Base-by-base conservation (phyloP, 37 sponge, comb jelly and placozoan species). In the Crambe crambe region DNA sequence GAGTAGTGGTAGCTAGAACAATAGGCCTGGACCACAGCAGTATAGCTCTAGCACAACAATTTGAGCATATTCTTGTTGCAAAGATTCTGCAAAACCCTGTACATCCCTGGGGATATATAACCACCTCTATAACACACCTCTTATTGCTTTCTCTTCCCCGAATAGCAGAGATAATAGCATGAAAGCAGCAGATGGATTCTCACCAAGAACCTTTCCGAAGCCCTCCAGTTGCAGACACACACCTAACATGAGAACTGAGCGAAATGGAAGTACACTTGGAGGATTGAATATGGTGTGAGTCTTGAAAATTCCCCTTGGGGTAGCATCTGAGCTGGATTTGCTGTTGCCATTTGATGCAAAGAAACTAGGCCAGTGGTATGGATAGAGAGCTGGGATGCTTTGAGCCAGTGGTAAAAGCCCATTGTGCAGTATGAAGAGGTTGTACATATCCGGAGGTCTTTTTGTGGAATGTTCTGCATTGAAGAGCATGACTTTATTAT, bases 241-340 rank as follows among this genome's bases (percentile, higher is more conserved):
- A 17, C 88, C 88, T 0, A 90, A 74, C 79, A 84, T 81, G 8
- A 90, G 39, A 27, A 86, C 27, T 30, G 87, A 83, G 77, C 90
- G 88, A 35, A 82, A 68, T 5, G 88, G 88, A 23, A 90, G 60
- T 32, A 31, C 35, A 6, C 73, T 21, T 22, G 85, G 80, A 47
- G 74, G 82, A 20, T 58, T 25, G 40, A 73, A 43, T 20, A 80
- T 51, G 35, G 30, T 34, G 42, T 79, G 80, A 2, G 78, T 31
- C 37, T 25, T 38, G 51, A 70, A 84, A 12, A 64, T 29, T 0
- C 34, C n/a, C 0, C n/a, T 29, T 0, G 71, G 20, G 29, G 32
- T 25, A 2, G 17, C 56, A 20, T 12, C 43, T 5, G 42, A 38
- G n/a, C n/a, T n/a, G 8, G 71, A 41, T 1, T 36, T 25, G 3